phyloP scores from a whole-genome alignment of 2,113 vertebrate genomes.

The Heteronetta atricapilla region DNA sequence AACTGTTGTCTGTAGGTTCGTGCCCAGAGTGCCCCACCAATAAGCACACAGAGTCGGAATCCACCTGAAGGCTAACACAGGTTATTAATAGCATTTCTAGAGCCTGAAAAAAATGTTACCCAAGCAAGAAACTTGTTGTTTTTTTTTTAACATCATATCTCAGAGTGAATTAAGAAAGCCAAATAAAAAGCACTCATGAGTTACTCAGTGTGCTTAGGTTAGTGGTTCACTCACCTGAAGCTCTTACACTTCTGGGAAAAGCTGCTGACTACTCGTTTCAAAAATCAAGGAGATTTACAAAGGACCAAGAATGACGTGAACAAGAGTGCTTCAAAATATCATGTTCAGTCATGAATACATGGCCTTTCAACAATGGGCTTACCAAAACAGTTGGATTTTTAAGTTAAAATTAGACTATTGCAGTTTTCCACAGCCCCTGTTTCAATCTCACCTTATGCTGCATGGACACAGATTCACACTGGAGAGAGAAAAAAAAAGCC shows the following conservation, averaged over 20 bases:
- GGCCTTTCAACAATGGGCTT: neutral
- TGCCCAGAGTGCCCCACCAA: too few relatives aligned
- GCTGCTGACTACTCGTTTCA: neutral
- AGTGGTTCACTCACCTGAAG: neutral
- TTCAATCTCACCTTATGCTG: neutral
- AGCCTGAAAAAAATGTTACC: neutral
- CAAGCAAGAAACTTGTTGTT: neutral
- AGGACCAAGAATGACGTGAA: neutral
- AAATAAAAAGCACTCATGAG: constrained; percentile 27
- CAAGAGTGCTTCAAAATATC: neutral
- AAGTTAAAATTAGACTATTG: neutral
- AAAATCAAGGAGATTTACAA: neutral
- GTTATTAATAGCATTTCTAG: neutral
- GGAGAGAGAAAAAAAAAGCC: neutral
- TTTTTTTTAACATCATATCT: neutral
- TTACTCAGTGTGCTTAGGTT: constrained; percentile 3
- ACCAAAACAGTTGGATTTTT: neutral
- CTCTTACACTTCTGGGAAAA: neutral
- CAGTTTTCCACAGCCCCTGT: neutral
- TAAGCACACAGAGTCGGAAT: too few relatives aligned
- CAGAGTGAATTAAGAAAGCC: neutral
- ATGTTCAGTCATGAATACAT: neutral
- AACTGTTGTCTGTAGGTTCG: neutral
- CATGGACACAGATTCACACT: neutral
- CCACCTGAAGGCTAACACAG: too few relatives aligned